Percentiles rank a stretch among this genome's conserved stretches.
These are phyloP conservation scores for Okapia johnstoni DNA, from an alignment of 2,113 vertebrate species.

Conservation along the genomic window DNA sequence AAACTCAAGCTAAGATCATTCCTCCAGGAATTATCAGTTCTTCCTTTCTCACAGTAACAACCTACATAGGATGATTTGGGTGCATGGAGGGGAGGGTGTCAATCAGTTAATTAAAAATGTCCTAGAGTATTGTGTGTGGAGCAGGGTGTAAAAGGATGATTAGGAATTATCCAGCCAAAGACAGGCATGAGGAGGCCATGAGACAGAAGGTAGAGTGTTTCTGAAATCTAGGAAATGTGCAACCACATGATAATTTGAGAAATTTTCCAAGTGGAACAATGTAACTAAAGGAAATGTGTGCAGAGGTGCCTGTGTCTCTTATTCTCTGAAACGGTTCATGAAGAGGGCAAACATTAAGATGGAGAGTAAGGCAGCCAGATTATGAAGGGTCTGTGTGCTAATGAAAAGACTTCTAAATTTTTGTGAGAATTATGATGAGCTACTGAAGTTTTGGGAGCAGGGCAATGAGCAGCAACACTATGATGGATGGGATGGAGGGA, in stretches of 20 bases:
- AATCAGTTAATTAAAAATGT: background rate
- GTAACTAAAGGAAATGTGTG: background rate
- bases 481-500: background rate
- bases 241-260: background rate
- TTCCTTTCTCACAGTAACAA: background rate
- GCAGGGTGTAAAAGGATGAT: background rate
- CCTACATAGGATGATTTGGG: background rate
- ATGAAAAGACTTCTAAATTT: background rate
- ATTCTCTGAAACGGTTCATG: background rate
- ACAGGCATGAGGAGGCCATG: background rate
- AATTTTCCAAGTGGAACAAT: background rate
- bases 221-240: background rate
- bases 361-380: background rate
- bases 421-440: background rate
- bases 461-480: background rate
- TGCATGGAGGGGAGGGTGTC: background rate
- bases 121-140: background rate
- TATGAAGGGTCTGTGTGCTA: background rate
- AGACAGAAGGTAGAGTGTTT: background rate
- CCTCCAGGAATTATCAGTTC: background rate
- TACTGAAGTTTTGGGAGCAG: background rate
- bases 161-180: background rate
- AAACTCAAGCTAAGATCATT: background rate
- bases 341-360: background rate
- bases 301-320: background rate